These are phyloP conservation scores for Gymnobelideus leadbeateri DNA, from an alignment of 2,113 vertebrate species.

Conservation along the genomic window DNA sequence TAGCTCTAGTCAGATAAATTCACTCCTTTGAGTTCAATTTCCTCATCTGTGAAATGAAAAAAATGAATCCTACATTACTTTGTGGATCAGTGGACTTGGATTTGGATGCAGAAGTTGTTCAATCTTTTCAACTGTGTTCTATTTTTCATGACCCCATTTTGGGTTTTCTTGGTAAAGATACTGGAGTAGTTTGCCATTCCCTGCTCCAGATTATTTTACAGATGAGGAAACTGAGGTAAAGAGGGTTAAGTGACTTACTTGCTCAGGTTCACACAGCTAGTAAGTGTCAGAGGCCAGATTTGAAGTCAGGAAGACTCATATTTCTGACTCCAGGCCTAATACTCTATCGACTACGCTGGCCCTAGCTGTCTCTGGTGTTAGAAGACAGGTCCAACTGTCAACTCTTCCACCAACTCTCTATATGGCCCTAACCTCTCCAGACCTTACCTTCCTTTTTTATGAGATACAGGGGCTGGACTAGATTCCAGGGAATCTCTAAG, in stretches of 20 bases:
- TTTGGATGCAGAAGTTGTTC: background rate
- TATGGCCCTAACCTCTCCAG: background rate
- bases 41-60: background rate
- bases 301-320: background rate
- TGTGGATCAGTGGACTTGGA: background rate
- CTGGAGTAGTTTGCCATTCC: background rate
- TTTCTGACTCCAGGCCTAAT: background rate
- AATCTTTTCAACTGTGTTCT: background rate
- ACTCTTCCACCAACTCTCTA: background rate
- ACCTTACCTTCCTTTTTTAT: background rate
- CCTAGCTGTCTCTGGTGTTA: background rate
- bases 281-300: background rate
- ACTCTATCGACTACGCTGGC: background rate
- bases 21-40: background rate
- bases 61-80: background rate
- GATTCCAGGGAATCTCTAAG: background rate
- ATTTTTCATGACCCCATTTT: background rate
- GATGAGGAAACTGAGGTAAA: background rate
- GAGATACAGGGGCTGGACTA: background rate
- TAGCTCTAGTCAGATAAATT: slow-evolving; percentile 8
- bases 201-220: background rate
- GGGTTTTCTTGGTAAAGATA: background rate
- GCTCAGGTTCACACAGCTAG: background rate
- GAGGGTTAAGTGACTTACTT: background rate
- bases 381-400: background rate